These are phyloP conservation scores for Cottus gobio DNA, from an alignment of 2,113 vertebrate genomes.

Conservation along the genomic window DNA sequence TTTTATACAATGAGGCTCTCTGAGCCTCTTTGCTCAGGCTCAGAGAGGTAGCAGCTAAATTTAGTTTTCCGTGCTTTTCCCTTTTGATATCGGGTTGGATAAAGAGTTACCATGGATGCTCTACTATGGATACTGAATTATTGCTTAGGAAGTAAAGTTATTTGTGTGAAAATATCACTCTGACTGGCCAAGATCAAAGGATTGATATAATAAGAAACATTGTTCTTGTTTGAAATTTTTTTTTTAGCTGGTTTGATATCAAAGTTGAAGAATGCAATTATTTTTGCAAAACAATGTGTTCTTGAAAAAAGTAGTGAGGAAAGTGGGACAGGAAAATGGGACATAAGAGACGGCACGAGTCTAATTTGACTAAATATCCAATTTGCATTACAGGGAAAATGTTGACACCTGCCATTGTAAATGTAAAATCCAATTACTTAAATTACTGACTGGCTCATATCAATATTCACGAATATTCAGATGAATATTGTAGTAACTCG, in stretches of 20 bases:
- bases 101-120: neutral
- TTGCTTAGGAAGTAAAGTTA: conserved; percentile 15
- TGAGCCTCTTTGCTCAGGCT: neutral
- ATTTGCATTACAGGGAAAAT: neutral
- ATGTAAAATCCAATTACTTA: neutral
- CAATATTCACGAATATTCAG: conserved; percentile 5
- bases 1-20: conserved; percentile 7
- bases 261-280: conserved; percentile 55
- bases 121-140: neutral
- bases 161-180: conserved; percentile 25
- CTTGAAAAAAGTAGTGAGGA: neutral
- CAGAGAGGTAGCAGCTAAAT: conserved; percentile 14
- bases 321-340: conserved; percentile 28
- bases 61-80: conserved; percentile 21
- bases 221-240: conserved; percentile 40
- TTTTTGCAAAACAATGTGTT: conserved; percentile 29
- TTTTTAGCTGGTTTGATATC: conserved; percentile 16
- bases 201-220: conserved; percentile 47
- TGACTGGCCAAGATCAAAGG: conserved; percentile 54
- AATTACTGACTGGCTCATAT: neutral
- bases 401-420: conserved; percentile 11
- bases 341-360: neutral
- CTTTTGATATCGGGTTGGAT: conserved; percentile 51
- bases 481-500: conserved; percentile 11
- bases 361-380: conserved; percentile 4